Evolutionary conservation across 2,113 vertebrate species (phyloP).

Genomic region (Rhynchomys soricoides): DNA sequence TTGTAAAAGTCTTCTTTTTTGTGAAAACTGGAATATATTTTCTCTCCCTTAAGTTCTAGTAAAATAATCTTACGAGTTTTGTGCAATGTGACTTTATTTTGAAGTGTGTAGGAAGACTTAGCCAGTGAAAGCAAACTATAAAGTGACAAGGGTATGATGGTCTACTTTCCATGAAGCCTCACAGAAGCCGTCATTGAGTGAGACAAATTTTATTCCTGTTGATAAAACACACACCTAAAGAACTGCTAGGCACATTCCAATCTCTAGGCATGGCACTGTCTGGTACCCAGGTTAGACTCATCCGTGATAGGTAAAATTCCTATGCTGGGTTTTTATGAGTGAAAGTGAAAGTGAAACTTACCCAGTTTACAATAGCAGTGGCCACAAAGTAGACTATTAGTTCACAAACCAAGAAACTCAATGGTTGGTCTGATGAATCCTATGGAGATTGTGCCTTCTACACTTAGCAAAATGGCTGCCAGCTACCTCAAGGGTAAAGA

Average conservation of each 20-base stretch:
- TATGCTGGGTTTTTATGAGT: not conserved
- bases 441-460: not conserved
- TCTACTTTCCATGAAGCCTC: not conserved
- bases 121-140: not conserved
- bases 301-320: not conserved
- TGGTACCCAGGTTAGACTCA: not conserved
- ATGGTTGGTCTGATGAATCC: not conserved
- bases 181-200: not conserved
- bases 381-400: not conserved
- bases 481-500: not conserved
- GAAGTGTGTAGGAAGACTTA: slow-evolving; percentile 8
- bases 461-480: not conserved
- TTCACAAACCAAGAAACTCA: not conserved
- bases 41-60: slow-evolving; percentile 56
- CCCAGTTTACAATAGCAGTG: not conserved
- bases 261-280: not conserved
- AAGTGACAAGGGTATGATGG: not conserved
- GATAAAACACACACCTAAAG: slow-evolving; percentile 22
- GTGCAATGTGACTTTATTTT: slow-evolving; percentile 52
- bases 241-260: not conserved
- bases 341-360: slow-evolving; percentile 20
- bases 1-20: slow-evolving; percentile 27
- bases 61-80: slow-evolving; percentile 71
- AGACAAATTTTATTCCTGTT: slow-evolving; percentile 31
- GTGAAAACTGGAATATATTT: slow-evolving; percentile 42